Evolutionary conservation across 2,113 vertebrate species (phyloP).

Genomic region (Halichoerus grypus): DNA sequence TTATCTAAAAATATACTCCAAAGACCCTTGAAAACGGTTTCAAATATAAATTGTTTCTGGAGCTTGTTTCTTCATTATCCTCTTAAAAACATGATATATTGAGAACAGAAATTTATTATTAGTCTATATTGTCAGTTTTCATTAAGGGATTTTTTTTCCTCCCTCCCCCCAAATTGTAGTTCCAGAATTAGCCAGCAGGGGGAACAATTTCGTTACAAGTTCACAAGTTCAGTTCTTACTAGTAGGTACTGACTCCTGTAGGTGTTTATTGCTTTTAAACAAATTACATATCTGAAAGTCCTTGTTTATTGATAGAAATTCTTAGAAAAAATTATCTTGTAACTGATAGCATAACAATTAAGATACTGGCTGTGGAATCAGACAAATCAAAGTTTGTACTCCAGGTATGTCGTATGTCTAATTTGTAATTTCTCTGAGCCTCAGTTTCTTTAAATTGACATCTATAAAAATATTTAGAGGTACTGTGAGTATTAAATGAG

Average conservation of each 20-base stretch:
- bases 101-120: slow-evolving; percentile 28
- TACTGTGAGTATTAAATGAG: slow-evolving; percentile 17
- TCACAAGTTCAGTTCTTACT: background rate
- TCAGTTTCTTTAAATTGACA: background rate
- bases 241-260: background rate
- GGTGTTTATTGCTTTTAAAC: slow-evolving; percentile 29
- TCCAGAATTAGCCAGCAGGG: slow-evolving; percentile 53
- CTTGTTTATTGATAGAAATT: slow-evolving; percentile 23
- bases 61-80: slow-evolving; percentile 6
- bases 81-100: slow-evolving; percentile 9
- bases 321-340: slow-evolving; percentile 41
- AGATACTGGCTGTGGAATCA: background rate
- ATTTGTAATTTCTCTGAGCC: slow-evolving; percentile 51
- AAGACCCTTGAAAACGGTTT: background rate
- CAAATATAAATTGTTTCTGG: slow-evolving; percentile 30
- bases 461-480: background rate
- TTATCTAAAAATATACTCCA: background rate
- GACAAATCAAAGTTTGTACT: background rate
- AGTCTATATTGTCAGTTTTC: background rate
- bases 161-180: slow-evolving; percentile 36
- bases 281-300: background rate
- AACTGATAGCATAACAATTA: background rate
- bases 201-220: slow-evolving; percentile 46
- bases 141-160: background rate
- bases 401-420: background rate